Conservation (phyloP, 2,797 vertebrate genomes). For the Microchirus variegatus region DNA sequence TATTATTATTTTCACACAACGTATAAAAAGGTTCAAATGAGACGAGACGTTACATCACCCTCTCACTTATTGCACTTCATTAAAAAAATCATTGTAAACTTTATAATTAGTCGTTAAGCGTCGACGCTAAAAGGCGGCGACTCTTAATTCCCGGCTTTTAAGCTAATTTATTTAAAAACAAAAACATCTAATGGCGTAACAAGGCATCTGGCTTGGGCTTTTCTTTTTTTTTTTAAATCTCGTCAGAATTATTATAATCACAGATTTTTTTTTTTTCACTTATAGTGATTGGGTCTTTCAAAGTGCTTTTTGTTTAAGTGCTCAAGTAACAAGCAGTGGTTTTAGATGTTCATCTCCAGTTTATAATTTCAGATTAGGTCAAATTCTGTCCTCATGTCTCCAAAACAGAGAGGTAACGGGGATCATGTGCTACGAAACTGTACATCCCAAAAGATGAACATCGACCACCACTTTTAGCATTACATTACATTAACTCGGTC, state of each 20-base stretch:
- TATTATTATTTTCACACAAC: constrained; percentile 29
- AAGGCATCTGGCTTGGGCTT: constrained; percentile 49
- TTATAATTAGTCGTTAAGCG: constrained; percentile 30
- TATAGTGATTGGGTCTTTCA: constrained; percentile 42
- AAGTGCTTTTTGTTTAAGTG: constrained; percentile 73
- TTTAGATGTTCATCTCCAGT: constrained; percentile 17
- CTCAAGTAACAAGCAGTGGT: constrained; percentile 40
- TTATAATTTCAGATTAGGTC: constrained; percentile 9
- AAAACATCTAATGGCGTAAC: constrained; percentile 48
- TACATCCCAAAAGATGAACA: constrained; percentile 13
- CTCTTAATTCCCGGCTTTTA: constrained; percentile 16
- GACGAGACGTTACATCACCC: constrained; percentile 29
- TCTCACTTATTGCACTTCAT: constrained; percentile 72
- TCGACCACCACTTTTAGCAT: constrained; percentile 17
- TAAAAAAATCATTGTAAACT: constrained; percentile 54
- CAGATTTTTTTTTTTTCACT: constrained; percentile 22
- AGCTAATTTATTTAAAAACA: constrained; percentile 41
- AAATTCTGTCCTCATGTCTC: constrained; percentile 4
- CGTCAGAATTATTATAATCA: constrained; percentile 20
- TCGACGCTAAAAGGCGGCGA: constrained; percentile 19
- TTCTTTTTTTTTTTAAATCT: constrained; percentile 15
- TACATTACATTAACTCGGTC: constrained; percentile 61
- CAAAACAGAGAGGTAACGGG: no score
- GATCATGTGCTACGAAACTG: constrained; percentile 7
- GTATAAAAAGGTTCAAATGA: constrained; percentile 29